Evolutionary conservation across 2,888 invertebrate genomes (phyloP), one percentile per base, ranked within the genome.

Genomic region (Chamaedrilus cognettii): DNA sequence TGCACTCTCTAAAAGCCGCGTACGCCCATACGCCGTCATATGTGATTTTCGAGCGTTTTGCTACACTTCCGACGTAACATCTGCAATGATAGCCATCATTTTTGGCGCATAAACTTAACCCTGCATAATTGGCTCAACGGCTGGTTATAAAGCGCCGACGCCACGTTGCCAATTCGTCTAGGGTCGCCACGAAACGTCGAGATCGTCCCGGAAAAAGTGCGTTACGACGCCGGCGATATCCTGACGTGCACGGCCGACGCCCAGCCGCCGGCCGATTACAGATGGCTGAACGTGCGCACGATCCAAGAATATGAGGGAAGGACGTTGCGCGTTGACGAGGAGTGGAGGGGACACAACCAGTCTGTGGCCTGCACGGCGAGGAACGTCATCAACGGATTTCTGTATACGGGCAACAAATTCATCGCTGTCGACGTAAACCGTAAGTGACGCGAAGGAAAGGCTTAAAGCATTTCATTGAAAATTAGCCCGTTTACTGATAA

Each of bases 171-270:
- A n/a, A n/a, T n/a, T n/a, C n/a, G n/a, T n/a, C 28, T 32, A 60
- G 60, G 60, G 60, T 34, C 35, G n/a, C 60, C 60, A 33, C 34
- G 2, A 42, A 60, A 28, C 42, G 35, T 60, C 28, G 30, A 60
- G 3, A 42, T 30, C 15, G 3, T 0, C 3, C 42, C 42, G 23
- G 28, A 35, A n/a, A 60, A 60, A 19, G 42, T 23, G 11, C 26
- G 7, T n/a, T 60, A 60, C 60, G 60, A 42, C 30, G 60, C 35
- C 30, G 60, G 42, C 7, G 60, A 60, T 42, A 33, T 35, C 3
- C 1, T 60, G 1, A 60, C 60, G 0, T 60, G 60, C 42, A 26
- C 26, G 7, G 60, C 60, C 1, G 60, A 60, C 30, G 60, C 60
- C 2, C 42, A 26, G 19, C 60, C 60, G 15, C 0, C 3, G 23